Evolutionary conservation across 2,888 invertebrate genomes (phyloP), one percentile per base, ranked within the genome.

Genomic region (Belgica antarctica): DNA sequence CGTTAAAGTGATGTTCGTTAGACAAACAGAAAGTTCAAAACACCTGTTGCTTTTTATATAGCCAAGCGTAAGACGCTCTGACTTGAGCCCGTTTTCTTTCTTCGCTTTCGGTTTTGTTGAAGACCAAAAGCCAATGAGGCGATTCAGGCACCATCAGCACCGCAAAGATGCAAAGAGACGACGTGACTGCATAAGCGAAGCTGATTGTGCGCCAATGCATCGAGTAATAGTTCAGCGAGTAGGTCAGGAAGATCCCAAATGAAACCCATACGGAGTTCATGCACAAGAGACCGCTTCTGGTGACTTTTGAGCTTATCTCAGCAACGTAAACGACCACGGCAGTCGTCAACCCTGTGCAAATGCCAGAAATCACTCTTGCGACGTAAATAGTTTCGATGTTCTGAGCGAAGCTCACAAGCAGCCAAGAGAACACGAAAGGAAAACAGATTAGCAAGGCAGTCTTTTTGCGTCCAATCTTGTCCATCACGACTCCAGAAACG

Each of bases 221-320:
- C 75, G 80, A 80, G 19, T 79, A 68, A 68, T 68, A 75, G 79
- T 81, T 79, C 71, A 84, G 76, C 7, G 81, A 73, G 63, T 83
- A 85, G 0, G 83, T 83, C 4, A 85, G 72, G 5, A 86, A 75
- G 72, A 86, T 83, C 22, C 86, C 86, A 57, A 84, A 78, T 0
- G 85, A 83, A 0, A 85, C 84, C 73, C 82, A 84, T 7, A 85
- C 82, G 71, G 84, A 84, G 75, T 84, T 85, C 2, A 84, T 76
- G 47, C 83, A 82, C 5, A 85, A 76, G 17, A 85, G 75, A 82
- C 84, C 83, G 36, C 84, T 81, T 31, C 85, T 77, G 52, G 82
- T 78, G 70, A 77, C 77, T 1, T 83, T 81, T 77, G 85, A 84
- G 1, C 83, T 77, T 27, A 85, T 82, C 77, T 86, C 85, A 34